These are phyloP conservation scores for Napeogenes sylphis DNA, from an alignment of 2,888 invertebrate species.

Conservation along the genomic window DNA sequence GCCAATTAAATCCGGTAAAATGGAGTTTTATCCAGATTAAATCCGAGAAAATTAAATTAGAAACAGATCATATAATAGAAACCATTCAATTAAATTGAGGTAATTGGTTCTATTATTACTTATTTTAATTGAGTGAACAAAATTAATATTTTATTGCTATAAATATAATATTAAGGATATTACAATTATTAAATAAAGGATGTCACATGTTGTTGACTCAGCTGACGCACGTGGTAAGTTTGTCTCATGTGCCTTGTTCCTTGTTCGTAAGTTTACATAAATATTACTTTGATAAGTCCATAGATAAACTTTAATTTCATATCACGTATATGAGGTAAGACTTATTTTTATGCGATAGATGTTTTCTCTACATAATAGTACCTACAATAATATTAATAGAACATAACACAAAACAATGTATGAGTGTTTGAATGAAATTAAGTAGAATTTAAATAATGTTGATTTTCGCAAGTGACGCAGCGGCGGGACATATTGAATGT, in stretches of 20 bases:
- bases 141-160: too few species aligned
- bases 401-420: slow-evolving; percentile 11
- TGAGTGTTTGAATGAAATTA: background rate
- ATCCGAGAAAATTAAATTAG: slow-evolving; percentile 34
- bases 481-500: slow-evolving; percentile 15
- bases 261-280: too few species aligned
- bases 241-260: slow-evolving; percentile 31
- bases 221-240: slow-evolving; percentile 40
- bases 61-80: slow-evolving; percentile 26
- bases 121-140: too few species aligned
- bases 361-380: too few species aligned
- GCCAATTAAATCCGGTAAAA: slow-evolving; percentile 39
- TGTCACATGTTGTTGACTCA: slow-evolving; percentile 33
- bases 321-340: too few species aligned
- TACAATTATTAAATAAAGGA: too few species aligned
- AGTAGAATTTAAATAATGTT: slow-evolving; percentile 12
- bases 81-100: slow-evolving; percentile 23
- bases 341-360: too few species aligned
- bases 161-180: too few species aligned
- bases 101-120: slow-evolving; percentile 11
- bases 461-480: slow-evolving; percentile 11
- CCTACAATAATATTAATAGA: too few species aligned
- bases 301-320: too few species aligned
- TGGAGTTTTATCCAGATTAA: slow-evolving; percentile 35
- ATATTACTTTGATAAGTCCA: too few species aligned